Evolutionary conservation across 2,797 vertebrate species (phyloP).

Genomic region (Acanthis flammea): DNA sequence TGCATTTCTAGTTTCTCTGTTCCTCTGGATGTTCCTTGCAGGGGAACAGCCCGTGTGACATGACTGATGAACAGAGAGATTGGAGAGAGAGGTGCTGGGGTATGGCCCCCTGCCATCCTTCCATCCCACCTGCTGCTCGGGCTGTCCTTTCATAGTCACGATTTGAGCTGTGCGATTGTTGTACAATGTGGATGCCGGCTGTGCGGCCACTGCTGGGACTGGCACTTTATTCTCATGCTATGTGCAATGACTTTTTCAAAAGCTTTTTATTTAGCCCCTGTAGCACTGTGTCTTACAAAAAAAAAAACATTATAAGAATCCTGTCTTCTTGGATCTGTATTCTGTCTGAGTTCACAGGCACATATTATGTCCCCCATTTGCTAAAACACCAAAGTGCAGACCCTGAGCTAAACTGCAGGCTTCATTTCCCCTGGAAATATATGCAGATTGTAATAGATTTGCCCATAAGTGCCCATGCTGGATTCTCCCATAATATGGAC

Average conservation of each 20-base stretch:
- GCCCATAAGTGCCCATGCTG: not conserved
- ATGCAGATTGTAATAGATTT: not conserved
- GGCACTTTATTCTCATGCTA: conserved; percentile 45
- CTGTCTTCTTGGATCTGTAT: conserved; percentile 33
- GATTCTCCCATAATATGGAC: not conserved
- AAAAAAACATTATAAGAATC: not conserved
- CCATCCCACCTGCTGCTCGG: conserved; percentile 40
- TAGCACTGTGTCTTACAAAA: conserved; percentile 27
- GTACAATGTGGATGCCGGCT: conserved; percentile 39
- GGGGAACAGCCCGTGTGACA: conserved; percentile 1
- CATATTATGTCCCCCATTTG: not conserved
- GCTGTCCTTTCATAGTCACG: conserved; percentile 30
- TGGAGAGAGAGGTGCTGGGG: not conserved
- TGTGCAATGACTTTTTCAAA: conserved; percentile 53
- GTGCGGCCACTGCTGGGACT: conserved; percentile 49
- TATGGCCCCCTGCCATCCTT: not conserved
- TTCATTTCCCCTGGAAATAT: conserved; percentile 14
- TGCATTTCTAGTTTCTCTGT: not conserved
- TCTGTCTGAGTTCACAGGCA: conserved; percentile 37
- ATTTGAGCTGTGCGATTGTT: conserved; percentile 20
- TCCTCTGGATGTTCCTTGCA: conserved; percentile 44
- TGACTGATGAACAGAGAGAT: not conserved
- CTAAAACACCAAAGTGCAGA: conserved; percentile 15
- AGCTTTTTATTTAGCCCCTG: conserved; percentile 61
- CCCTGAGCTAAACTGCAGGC: conserved; percentile 23